Evolutionary conservation across 2,113 vertebrate genomes (phyloP).

Genomic region (Nansenia antarctica): DNA sequence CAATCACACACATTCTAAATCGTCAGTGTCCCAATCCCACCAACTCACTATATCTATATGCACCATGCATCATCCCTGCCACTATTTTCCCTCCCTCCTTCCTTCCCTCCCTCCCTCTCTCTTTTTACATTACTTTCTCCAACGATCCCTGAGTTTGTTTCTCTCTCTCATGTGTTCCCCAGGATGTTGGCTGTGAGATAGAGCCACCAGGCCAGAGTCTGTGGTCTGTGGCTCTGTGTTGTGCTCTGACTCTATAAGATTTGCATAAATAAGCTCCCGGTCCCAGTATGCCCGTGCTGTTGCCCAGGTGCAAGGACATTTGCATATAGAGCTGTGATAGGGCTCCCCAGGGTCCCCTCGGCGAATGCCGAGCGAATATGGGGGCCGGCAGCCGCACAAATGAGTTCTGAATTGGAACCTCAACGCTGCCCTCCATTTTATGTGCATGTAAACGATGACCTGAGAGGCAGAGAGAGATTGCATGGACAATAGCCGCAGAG

Average conservation of each 20-base stretch:
- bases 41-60: no score
- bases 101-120: no score
- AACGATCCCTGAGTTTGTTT: constrained; percentile 32
- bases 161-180: constrained; percentile 44
- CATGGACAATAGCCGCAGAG: constrained; percentile 34
- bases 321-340: constrained; percentile 99
- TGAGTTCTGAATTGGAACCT: constrained; percentile 97
- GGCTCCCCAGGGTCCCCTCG: constrained; percentile 97
- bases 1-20: background rate
- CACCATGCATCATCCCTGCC: background rate
- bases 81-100: background rate
- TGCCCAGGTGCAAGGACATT: constrained; percentile 99
- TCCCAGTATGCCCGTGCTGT: constrained; percentile 91
- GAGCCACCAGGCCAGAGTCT: no score
- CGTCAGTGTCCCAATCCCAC: no score
- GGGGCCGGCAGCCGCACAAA: constrained; percentile 89
- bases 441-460: constrained; percentile 63
- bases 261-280: constrained; percentile 98
- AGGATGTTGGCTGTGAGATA: constrained; percentile 86
- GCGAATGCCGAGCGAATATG: constrained; percentile 91
- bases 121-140: constrained; percentile 14
- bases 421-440: constrained; percentile 78
- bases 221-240: constrained; percentile 85
- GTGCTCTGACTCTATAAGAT: constrained; percentile 91
- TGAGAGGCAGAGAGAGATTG: constrained; percentile 23